phyloP scores from a whole-genome alignment of 2,797 vertebrate genomes.

The Tachyglossus aculeatus region DNA sequence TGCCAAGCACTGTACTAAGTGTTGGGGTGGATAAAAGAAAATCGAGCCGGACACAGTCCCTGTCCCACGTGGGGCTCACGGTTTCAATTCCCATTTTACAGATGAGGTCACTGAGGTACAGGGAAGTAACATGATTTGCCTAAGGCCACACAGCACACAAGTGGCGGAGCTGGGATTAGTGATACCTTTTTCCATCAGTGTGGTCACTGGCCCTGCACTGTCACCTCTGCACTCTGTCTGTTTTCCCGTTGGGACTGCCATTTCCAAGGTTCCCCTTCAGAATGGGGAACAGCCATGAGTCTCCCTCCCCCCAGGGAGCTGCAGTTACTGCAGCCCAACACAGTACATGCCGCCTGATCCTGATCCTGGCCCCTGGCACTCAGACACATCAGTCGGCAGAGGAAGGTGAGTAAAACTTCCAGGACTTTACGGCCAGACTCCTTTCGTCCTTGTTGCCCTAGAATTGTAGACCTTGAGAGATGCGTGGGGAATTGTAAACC shows the following conservation, averaged over 20 bases:
- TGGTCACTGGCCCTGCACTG: too few relatives aligned
- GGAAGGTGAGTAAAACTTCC: constrained; percentile 8
- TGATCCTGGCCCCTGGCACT: not conserved
- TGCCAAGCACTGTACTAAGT: too few relatives aligned
- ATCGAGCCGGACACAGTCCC: too few relatives aligned
- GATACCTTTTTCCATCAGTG: too few relatives aligned
- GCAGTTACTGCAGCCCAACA: not conserved
- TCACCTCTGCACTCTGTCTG: not conserved
- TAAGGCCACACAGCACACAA: too few relatives aligned
- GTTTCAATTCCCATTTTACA: too few relatives aligned
- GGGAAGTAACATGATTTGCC: too few relatives aligned
- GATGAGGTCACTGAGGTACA: too few relatives aligned
- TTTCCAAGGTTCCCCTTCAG: not conserved
- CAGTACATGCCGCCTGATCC: too few relatives aligned
- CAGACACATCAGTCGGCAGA: not conserved
- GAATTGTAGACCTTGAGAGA: not conserved
- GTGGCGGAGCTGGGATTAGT: too few relatives aligned
- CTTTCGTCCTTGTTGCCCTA: not conserved
- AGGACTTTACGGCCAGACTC: not conserved
- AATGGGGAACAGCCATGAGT: not conserved
- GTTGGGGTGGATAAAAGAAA: too few relatives aligned
- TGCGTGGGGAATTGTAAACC: not conserved
- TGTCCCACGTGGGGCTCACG: too few relatives aligned
- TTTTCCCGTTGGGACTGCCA: not conserved
- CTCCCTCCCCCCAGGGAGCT: not conserved